These are phyloP conservation scores for Barnardius zonarius DNA, from an alignment of 2,113 vertebrate species.

Conservation along the genomic window DNA sequence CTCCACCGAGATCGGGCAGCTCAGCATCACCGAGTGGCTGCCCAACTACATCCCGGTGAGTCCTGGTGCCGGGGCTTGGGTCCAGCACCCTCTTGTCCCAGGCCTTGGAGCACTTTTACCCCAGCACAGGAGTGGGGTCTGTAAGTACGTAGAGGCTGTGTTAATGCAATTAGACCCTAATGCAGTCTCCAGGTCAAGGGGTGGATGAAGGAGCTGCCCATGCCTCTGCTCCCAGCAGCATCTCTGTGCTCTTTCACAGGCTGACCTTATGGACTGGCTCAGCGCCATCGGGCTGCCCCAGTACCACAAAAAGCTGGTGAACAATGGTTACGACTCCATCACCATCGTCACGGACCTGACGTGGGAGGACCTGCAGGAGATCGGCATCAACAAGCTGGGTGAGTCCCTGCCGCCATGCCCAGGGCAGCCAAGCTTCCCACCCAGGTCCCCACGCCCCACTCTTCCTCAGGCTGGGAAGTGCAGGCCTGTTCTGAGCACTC, in stretches of 20 bases:
- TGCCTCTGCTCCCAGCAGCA: not conserved
- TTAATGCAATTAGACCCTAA: not conserved
- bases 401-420: not conserved
- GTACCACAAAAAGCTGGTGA: constrained; percentile 91
- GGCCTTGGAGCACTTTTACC: not conserved
- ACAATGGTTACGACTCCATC: constrained; percentile 94
- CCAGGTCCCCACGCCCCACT: fast-evolving
- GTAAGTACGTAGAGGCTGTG: fast-evolving
- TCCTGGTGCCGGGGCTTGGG: not conserved
- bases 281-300: constrained; percentile 89
- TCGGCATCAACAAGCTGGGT: constrained; percentile 96
- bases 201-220: not conserved
- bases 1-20: constrained; percentile 88
- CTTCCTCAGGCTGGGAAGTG: not conserved
- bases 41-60: constrained; percentile 92
- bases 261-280: constrained; percentile 90
- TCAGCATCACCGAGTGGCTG: constrained; percentile 92
- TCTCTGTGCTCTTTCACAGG: constrained; percentile 56
- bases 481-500: not conserved
- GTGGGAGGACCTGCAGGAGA: constrained; percentile 96
- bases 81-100: not conserved
- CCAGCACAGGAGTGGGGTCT: not conserved
- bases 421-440: not conserved
- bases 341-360: constrained; percentile 89
- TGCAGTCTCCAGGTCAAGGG: not conserved